Conservation (phyloP, 2,888 invertebrate genomes). For the Dolomedes plantarius region DNA sequence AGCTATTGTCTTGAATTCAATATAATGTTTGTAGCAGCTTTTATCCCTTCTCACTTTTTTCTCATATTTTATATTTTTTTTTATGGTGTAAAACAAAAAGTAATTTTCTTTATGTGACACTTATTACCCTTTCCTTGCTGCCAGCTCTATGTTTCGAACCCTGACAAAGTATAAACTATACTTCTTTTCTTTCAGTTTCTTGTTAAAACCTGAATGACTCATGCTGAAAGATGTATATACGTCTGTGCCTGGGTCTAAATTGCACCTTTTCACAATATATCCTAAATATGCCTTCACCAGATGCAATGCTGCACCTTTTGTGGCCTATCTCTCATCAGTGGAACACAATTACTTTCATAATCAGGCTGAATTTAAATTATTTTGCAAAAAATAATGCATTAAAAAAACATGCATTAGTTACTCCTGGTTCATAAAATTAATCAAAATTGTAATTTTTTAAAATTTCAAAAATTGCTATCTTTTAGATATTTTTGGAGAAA, state of each 20-base stretch:
- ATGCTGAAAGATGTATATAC: constrained; percentile 32
- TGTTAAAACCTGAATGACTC: constrained; percentile 19
- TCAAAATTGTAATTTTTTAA: too few species aligned
- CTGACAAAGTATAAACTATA: background rate
- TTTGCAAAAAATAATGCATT: too few species aligned
- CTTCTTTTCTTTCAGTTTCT: constrained; percentile 29
- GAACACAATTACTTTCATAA: background rate
- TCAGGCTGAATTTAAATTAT: too few species aligned
- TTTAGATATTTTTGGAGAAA: too few species aligned
- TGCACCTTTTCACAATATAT: background rate
- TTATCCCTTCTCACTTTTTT: too few species aligned
- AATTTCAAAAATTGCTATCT: too few species aligned
- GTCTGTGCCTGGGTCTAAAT: constrained; percentile 28
- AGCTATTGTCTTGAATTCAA: too few species aligned
- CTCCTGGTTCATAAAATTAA: too few species aligned
- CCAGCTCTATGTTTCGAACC: background rate
- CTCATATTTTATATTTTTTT: too few species aligned
- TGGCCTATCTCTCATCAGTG: constrained; percentile 4
- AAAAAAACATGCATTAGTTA: too few species aligned
- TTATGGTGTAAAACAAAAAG: too few species aligned
- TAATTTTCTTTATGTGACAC: background rate
- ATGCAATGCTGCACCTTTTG: background rate
- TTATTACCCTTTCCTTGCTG: background rate
- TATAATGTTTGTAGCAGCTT: too few species aligned
- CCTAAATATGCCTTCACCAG: background rate